These are phyloP conservation scores for Leptinotarsa defecta DNA, from an alignment of 1,140 invertebrate genomes.

Conservation along the genomic window DNA sequence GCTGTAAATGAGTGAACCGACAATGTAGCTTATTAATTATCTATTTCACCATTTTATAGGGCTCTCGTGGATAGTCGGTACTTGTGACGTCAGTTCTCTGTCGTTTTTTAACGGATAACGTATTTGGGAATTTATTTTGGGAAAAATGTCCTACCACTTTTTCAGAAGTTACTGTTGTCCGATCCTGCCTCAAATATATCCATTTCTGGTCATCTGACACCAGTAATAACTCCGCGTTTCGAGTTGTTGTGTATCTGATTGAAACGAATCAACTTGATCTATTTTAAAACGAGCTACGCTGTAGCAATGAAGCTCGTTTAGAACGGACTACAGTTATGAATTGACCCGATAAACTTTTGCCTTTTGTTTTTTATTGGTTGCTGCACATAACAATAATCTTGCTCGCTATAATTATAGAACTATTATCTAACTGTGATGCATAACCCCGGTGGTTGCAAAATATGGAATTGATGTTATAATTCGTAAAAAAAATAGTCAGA, in stretches of 20 bases:
- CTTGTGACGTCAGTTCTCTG: too few species aligned
- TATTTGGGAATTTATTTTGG: too few species aligned
- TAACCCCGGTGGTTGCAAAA: not conserved
- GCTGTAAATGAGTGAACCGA: too few species aligned
- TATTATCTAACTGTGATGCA: not conserved
- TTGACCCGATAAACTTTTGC: constrained; percentile 5
- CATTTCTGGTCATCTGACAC: not conserved
- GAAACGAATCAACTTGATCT: not conserved
- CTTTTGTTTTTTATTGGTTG: not conserved
- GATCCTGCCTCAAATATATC: not conserved
- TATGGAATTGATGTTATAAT: constrained; percentile 3
- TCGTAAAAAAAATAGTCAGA: not conserved
- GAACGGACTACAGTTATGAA: not conserved
- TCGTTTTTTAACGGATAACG: too few species aligned
- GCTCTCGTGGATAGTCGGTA: too few species aligned
- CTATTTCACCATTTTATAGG: too few species aligned
- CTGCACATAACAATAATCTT: not conserved
- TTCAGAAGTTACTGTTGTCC: not conserved
- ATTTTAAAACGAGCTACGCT: not conserved
- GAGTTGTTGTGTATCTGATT: too few species aligned
- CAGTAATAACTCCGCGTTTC: too few species aligned
- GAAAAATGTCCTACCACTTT: too few species aligned
- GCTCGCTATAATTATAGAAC: not conserved
- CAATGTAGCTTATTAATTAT: too few species aligned
- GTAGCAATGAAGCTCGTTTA: constrained; percentile 1